A percentile compares a stretch with the other conserved stretches of the same genome.
These are phyloP conservation scores for Mactromeris polynyma DNA, from an alignment of 2,888 invertebrate genomes.

Conservation along the genomic window DNA sequence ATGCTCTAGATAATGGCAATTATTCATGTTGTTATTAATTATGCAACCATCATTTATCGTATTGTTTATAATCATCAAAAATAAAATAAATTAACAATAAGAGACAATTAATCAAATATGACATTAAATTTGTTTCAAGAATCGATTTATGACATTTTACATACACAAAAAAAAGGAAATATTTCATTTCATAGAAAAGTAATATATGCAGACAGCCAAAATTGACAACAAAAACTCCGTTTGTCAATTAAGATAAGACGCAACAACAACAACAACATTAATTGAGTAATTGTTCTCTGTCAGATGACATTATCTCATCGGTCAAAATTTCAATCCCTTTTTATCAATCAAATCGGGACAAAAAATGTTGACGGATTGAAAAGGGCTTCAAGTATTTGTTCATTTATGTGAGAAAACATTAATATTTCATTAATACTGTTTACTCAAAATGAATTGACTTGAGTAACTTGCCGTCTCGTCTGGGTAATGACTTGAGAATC, in stretches of 20 bases:
- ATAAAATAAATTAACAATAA: not conserved
- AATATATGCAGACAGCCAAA: not conserved
- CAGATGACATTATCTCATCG: not conserved
- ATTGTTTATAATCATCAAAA: not conserved
- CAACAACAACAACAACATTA: not conserved
- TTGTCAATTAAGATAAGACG: not conserved
- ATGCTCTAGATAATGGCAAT: not conserved
- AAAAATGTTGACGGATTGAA: not conserved
- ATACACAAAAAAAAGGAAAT: not conserved
- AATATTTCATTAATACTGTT: not conserved
- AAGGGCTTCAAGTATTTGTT: not conserved
- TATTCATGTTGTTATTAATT: not conserved
- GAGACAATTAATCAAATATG: not conserved
- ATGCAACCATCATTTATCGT: not conserved
- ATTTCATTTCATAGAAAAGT: not conserved
- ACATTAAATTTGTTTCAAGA: not conserved
- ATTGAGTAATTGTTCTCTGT: slow-evolving; percentile 7
- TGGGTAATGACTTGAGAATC: not conserved
- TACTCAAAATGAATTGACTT: not conserved
- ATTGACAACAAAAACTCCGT: not conserved
- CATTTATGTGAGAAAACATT: not conserved
- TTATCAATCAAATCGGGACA: not conserved
- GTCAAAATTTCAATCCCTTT: not conserved
- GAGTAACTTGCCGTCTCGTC: not conserved
- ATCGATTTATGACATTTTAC: slow-evolving; percentile 13